Evolutionary conservation across 2,113 vertebrate genomes (phyloP).

Genomic region (Piaya cayana): DNA sequence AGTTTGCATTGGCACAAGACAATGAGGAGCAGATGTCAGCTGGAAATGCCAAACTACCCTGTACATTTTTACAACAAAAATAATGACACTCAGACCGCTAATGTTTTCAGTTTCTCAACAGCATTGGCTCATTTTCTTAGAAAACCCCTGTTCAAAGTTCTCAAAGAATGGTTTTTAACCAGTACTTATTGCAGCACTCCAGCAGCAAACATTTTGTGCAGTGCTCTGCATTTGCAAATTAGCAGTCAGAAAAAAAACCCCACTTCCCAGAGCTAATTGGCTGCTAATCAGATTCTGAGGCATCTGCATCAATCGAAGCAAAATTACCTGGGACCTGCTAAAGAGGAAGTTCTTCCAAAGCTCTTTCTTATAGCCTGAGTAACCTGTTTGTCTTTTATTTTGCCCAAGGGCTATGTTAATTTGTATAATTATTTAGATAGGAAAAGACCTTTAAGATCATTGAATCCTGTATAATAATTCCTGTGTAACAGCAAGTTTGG

Average conservation of each 20-base stretch:
- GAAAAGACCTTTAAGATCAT: neutral
- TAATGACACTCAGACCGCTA: slow-evolving; percentile 31
- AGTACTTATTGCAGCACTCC: slow-evolving; percentile 21
- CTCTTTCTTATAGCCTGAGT: neutral
- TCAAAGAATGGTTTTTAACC: neutral
- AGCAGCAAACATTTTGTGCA: neutral
- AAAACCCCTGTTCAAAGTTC: neutral
- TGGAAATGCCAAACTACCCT: slow-evolving; percentile 50
- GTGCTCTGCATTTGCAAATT: slow-evolving; percentile 32
- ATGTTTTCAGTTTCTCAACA: slow-evolving; percentile 15
- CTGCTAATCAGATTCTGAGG: slow-evolving; percentile 42
- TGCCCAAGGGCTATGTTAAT: slow-evolving; percentile 5
- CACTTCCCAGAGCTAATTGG: slow-evolving; percentile 19
- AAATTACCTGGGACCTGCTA: slow-evolving; percentile 68
- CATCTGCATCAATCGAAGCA: slow-evolving; percentile 44
- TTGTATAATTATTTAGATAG: neutral
- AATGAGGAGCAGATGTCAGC: slow-evolving; percentile 63
- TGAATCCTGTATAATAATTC: neutral
- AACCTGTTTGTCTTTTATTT: slow-evolving; percentile 1
- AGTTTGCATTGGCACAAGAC: slow-evolving; percentile 60
- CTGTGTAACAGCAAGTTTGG: neutral
- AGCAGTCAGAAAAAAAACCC: slow-evolving; percentile 36
- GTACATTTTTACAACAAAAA: slow-evolving; percentile 28
- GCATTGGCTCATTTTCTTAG: neutral
- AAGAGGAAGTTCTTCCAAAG: slow-evolving; percentile 50